Evolutionary conservation across 2,797 vertebrate species (phyloP).

Genomic region (Pipistrellus kuhlii): DNA sequence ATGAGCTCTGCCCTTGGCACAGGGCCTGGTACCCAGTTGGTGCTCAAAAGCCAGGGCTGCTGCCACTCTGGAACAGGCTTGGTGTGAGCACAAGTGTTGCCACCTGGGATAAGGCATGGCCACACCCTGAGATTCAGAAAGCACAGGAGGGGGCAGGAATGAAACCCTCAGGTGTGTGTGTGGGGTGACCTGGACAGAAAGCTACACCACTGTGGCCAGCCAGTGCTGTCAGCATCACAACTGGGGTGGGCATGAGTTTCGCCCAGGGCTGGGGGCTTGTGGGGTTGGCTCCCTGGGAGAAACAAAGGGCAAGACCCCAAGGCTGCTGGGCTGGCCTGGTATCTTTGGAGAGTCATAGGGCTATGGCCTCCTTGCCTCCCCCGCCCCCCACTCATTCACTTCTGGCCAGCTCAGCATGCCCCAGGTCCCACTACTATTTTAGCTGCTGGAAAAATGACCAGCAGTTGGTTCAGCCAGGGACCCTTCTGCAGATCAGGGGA

Average conservation of each 20-base stretch:
- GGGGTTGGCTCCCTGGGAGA: background rate
- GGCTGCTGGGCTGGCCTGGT: background rate
- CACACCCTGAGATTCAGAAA: too few species aligned
- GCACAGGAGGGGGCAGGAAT: background rate
- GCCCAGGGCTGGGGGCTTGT: background rate
- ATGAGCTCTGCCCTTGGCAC: too few species aligned
- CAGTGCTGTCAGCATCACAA: background rate
- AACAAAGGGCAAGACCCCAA: background rate
- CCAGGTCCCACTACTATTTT: constrained; percentile 59
- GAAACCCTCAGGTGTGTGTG: background rate
- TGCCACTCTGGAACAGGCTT: too few species aligned
- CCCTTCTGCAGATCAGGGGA: constrained; percentile 76
- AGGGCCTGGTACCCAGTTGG: background rate
- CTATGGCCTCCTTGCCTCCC: constrained; percentile 38
- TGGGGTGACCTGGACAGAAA: background rate
- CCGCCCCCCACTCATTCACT: too few species aligned
- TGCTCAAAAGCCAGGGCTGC: accelerated
- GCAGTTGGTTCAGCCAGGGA: constrained; percentile 71
- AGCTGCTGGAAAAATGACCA: constrained; percentile 79
- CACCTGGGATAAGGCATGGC: background rate
- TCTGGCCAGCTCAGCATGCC: constrained; percentile 65
- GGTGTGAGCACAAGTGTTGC: background rate
- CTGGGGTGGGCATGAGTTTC: accelerated
- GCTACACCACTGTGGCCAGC: background rate
- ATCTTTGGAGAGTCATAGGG: background rate